Evolutionary conservation across 2,797 vertebrate species (phyloP), one percentile per base, ranked within the genome.

Genomic region (Periparus ater): DNA sequence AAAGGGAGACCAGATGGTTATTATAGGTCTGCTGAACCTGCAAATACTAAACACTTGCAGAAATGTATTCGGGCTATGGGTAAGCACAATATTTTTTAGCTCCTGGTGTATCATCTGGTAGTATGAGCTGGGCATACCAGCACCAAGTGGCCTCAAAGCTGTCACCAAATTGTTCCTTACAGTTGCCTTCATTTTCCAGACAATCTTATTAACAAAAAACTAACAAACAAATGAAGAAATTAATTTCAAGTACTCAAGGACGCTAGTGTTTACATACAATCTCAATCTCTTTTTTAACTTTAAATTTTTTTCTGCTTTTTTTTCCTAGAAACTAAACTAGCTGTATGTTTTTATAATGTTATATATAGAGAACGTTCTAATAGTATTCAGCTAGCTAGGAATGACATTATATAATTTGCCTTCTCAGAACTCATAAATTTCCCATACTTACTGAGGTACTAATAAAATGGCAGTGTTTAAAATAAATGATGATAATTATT

Each of bases 31-130:
- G 20, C 9, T 68, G 45, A 30, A 30, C 18, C 29, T 30, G 63
- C 21, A 87, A 42, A 62, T n/a, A 30, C 17, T 19, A n/a, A 58
- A 53, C 2, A 3, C 7, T 77, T 54, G 42, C 26, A 42, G 6
- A 11, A 40, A 27, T 19, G 5, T 34, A 19, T 38, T 61, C 2
- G 1, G 61, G 54, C 1, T 18, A 12, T 4, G 9, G 14, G 6
- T 29, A 25, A 30, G 27, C 6, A 66, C 4, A 73, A 8, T 4
- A 42, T 17, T 26, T 61, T 40, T 66, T 38, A 53, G 10, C 13
- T 60, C 10, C 21, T 48, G 32, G 6, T 45, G 6, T 47, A 23
- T 9, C 4, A 17, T 34, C 13, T 21, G 38, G 6, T 29, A 80
- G 15, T 6, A 42, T 25, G 17, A 2, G 1, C 10, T 16, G 53